Evolutionary conservation across 2,113 vertebrate species (phyloP).

Genomic region (Polyodon spathula): DNA sequence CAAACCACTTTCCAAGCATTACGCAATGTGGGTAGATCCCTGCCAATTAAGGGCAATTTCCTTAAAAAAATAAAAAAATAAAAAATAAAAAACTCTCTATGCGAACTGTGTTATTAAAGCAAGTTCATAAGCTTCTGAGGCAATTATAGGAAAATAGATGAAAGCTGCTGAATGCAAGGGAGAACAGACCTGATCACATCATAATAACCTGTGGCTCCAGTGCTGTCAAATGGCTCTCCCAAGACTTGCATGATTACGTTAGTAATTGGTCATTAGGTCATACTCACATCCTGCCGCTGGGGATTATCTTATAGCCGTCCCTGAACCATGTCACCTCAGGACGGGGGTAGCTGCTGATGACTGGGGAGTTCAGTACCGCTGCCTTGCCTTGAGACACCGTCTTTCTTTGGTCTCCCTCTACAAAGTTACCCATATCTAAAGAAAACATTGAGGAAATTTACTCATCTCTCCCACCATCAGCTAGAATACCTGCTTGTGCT

Average conservation of each 20-base stretch:
- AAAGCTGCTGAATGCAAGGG: not conserved
- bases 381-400: conserved; percentile 67
- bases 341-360: conserved; percentile 64
- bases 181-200: not conserved
- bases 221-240: not conserved
- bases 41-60: not conserved
- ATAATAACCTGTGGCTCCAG: not conserved
- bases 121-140: not conserved
- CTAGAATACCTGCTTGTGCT: not conserved
- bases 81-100: not conserved
- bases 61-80: not conserved
- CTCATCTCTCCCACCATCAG: not conserved
- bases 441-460: conserved; percentile 12
- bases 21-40: not conserved
- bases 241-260: not conserved
- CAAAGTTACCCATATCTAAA: conserved; percentile 74
- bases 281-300: conserved; percentile 81
- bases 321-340: conserved; percentile 88
- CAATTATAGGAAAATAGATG: not conserved
- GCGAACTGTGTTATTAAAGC: not conserved
- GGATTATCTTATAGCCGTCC: conserved; percentile 89
- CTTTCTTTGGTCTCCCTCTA: conserved; percentile 58
- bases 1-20: not conserved
- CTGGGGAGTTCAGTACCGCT: conserved; percentile 60
- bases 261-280: not conserved